Base-by-base conservation (phyloP, 2,888 invertebrate species). In the Autographa pulchrina region DNA sequence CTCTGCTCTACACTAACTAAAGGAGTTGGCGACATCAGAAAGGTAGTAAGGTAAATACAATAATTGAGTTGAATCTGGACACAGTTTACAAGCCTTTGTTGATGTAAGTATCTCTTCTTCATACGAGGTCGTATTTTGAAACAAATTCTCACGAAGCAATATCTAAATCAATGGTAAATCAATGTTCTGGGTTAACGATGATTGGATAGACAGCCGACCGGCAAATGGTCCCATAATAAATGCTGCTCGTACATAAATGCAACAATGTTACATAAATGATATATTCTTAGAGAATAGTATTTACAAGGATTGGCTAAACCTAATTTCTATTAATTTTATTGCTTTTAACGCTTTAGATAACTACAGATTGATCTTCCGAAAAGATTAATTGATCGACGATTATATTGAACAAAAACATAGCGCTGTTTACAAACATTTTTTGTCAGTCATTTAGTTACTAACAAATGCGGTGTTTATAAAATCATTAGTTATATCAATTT, bases 201-300 rank as follows among this genome's bases (percentile, higher is more conserved):
- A 65, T 38, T 35, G 16, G 13, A 76, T 60, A n/a, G 16, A 48
- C 11, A 62, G n/a, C 20, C 56, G 38, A 56, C 25, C 14, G 32
- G 31, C 58, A 20, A 35, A 75, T 65, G 62, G 59, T 48, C 62
- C 38, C 25, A 76, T 70, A 59, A 65, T 32, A 65, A 43, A 62
- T 52, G 4, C 48, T 62, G 58, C 41, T 66, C 9, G 41, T 38
- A 56, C 16, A 11, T 58, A 56, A 56, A 56, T 20, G 54, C 54
- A 56, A 56, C 54, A 56, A 56, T 13, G 25, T 56, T 25, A 56
- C 11, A 20, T 4, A 54, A 20, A 54, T 54, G 2, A 54, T 54
- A 20, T 2, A 20, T 54, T 54, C 8, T 52, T 20, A 54, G 20
- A 20, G 11, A 54, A 54, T 54, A 54, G 20, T 11, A 20, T n/a